Percentiles rank a stretch among this genome's conserved stretches.
phyloP scores from a whole-genome alignment of 2,888 invertebrate genomes.

The Aphrophora alni region DNA sequence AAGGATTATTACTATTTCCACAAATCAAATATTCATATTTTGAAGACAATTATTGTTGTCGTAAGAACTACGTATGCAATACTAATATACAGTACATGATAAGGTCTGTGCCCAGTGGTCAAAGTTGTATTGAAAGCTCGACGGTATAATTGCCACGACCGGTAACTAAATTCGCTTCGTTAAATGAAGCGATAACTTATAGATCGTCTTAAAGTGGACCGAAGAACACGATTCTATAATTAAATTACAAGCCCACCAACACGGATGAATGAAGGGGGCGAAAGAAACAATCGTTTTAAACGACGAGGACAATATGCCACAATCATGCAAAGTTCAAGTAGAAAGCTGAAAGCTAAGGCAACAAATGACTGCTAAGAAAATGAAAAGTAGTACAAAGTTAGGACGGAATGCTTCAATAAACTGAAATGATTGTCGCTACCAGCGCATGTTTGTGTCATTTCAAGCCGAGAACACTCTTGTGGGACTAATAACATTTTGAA shows the following conservation, averaged over 20 bases:
- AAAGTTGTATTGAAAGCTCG: too few relatives aligned
- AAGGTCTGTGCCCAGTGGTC: too few relatives aligned
- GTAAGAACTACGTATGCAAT: too few relatives aligned
- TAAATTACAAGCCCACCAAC: not conserved
- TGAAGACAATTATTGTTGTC: too few relatives aligned
- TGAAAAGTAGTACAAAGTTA: slow-evolving; percentile 9
- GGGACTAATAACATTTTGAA: slow-evolving; percentile 39
- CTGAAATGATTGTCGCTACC: slow-evolving; percentile 31
- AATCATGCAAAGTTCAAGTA: not conserved
- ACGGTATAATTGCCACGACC: not conserved
- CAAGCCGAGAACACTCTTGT: slow-evolving; percentile 32
- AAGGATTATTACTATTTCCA: too few relatives aligned
- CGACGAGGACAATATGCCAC: not conserved
- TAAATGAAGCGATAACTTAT: not conserved
- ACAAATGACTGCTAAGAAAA: not conserved
- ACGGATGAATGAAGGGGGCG: not conserved
- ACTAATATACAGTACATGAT: too few relatives aligned
- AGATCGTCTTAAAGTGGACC: not conserved
- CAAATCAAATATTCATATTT: too few relatives aligned
- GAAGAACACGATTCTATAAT: not conserved
- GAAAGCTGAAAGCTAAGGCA: not conserved
- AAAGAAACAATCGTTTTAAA: slow-evolving; percentile 6
- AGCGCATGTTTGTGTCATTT: slow-evolving; percentile 30
- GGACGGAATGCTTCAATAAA: slow-evolving; percentile 29
- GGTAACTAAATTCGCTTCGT: not conserved